Evolutionary conservation across 92 coral and sea anemone genomes (phyloP).

Genomic region (Palythoa grandiflora): DNA sequence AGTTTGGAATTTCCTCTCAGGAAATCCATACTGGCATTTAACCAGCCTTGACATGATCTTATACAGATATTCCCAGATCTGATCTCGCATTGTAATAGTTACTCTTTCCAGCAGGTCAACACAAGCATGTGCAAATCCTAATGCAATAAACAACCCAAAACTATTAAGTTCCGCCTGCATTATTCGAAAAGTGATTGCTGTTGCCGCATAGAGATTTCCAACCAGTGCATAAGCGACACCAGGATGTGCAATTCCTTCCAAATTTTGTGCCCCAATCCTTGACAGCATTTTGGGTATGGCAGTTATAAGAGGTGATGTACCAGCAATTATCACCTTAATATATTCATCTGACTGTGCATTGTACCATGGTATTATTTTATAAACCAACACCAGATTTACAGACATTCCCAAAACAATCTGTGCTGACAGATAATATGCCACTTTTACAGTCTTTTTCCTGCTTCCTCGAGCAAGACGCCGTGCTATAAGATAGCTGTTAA

Average conservation of each 20-base stretch:
- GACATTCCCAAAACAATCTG: constrained; percentile 70
- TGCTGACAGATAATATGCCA: constrained; percentile 44
- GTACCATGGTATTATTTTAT: constrained; percentile 64
- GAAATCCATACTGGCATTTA: constrained; percentile 37
- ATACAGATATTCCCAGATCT: constrained; percentile 71
- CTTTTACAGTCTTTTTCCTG: constrained; percentile 9
- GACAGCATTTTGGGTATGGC: constrained; percentile 60
- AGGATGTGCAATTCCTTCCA: constrained; percentile 60
- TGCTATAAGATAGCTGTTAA: constrained; percentile 62
- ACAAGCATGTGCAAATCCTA: constrained; percentile 69
- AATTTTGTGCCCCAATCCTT: constrained; percentile 59
- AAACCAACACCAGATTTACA: constrained; percentile 48
- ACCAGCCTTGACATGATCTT: constrained; percentile 20
- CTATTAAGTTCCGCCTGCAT: constrained; percentile 77
- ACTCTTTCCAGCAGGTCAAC: constrained; percentile 67
- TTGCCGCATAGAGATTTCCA: constrained; percentile 47
- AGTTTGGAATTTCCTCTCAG: constrained; percentile 46
- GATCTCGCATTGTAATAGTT: constrained; percentile 72
- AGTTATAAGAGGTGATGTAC: constrained; percentile 55
- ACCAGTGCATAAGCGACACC: constrained; percentile 60
- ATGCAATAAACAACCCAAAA: constrained; percentile 60
- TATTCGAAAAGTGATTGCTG: constrained; percentile 65
- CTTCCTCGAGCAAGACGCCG: constrained; percentile 30
- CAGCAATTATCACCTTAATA: constrained; percentile 50
- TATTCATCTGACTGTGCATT: constrained; percentile 34